These are phyloP conservation scores for Schmidtea mediterranea DNA, from an alignment of 1,140 invertebrate species.

Conservation along the genomic window DNA sequence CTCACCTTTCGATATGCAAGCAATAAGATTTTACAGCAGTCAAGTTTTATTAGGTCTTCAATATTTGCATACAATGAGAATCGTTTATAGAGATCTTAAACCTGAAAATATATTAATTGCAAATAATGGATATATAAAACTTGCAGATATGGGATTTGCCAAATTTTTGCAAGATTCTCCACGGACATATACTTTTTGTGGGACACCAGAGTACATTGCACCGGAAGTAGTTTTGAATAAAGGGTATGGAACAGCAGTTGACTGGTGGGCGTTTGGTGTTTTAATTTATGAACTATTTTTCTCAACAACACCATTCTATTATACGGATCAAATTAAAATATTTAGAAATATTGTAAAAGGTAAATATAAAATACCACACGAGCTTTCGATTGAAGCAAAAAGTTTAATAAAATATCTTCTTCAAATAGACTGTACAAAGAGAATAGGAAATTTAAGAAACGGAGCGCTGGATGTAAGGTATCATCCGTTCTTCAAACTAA, in stretches of 20 bases:
- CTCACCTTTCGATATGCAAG: slow-evolving; percentile 30
- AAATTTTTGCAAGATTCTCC: neutral
- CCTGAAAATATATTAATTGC: slow-evolving; percentile 96
- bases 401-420: slow-evolving; percentile 64
- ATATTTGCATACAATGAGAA: slow-evolving; percentile 93
- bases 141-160: slow-evolving; percentile 13
- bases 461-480: slow-evolving; percentile 96
- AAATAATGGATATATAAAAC: slow-evolving; percentile 89
- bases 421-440: slow-evolving; percentile 89
- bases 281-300: slow-evolving; percentile 31
- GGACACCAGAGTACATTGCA: neutral
- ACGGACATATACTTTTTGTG: neutral
- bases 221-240: neutral
- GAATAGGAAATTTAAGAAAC: slow-evolving; percentile 92
- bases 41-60: slow-evolving; percentile 98
- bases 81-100: slow-evolving; percentile 94
- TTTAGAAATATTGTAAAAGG: slow-evolving; percentile 11
- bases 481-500: slow-evolving; percentile 69
- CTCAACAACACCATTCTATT: slow-evolving; percentile 39
- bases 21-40: slow-evolving; percentile 92
- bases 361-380: slow-evolving; percentile 31
- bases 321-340: slow-evolving; percentile 10
- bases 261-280: slow-evolving; percentile 23
- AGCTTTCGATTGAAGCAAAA: slow-evolving; percentile 19
- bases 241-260: slow-evolving; percentile 8